Evolutionary conservation across 2,113 vertebrate genomes (phyloP), one percentile per base, ranked within the genome.

Genomic region (Rallus limicola): DNA sequence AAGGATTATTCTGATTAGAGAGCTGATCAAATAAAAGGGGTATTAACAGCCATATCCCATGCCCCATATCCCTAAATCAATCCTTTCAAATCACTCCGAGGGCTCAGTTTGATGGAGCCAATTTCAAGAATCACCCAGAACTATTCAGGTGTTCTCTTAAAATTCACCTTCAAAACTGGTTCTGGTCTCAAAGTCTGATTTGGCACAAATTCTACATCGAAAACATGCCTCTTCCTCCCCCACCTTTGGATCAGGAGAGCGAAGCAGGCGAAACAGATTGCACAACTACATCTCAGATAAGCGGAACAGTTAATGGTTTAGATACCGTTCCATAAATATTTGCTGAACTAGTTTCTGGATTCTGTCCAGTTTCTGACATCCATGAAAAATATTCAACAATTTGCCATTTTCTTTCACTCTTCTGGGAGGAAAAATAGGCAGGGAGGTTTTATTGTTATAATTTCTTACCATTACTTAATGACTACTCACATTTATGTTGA

Each of bases 241-340:
- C 86, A 93, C 31, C 90, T 84, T 84, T 93, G 83, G 62, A 53
- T 72, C 65, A 94, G 38, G 69, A 94, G 55, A 16, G 83, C 2
- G 11, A 86, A 89, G 76, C 38, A 75, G 78, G 24, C 82, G 65
- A 89, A 92, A 82, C 86, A 95, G 76, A 90, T 94, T 97, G 95
- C 90, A 79, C 82, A 92, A 92, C 72, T 84, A 40, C 65, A 71
- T 82, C 83, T 81, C 86, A 86, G 92, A 95, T 88, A 93, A 95
- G 93, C 48, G 72, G 90, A 90, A 92, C 76, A 84, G 86, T 91
- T 92, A 95, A 96, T 92, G 86, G 80, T 84, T 93, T 95, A 91
- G 83, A 94, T 82, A 91, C 53, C 21, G 3, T 96, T 94, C 91
- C 74, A 96, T 93, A 93, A 97, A 88, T 97, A 96, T 86, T 97